Base-by-base conservation (phyloP, 1,140 invertebrate genomes). In the Sitobion miscanthi region DNA sequence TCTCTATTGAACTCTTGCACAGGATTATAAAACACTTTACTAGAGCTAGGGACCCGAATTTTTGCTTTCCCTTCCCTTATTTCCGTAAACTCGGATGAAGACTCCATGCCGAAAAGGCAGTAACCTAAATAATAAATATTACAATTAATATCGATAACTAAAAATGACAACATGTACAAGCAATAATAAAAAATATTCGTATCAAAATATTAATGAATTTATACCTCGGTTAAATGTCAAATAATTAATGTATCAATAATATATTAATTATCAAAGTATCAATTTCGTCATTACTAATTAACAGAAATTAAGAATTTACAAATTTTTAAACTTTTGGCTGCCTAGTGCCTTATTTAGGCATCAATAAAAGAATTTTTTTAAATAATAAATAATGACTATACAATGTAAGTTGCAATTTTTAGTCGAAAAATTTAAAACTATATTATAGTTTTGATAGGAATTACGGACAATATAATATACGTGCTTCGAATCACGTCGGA, bases 1-100 rank as follows among this genome's bases (percentile, higher is more conserved):
- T 99, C 99, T 94, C 99, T 96, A 95, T 99, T 99, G 94, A 99
- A 99, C 95, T 99, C 98, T 95, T 99, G 99, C 35, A 99, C 99
- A 6, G 98, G 98, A 96, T 99, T 99, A 95, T 99, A 99, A 95
- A 99, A 99, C 0, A 99, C 98, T 95, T 97, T 96, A 87, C 97
- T 96, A 21, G 94, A 93, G 35, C 95, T 95, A 21, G 96, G 96
- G 30, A 97, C 95, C 25, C 96, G 94, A 94, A 98, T 97, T 94
- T 96, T 96, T 5, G 98, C 98, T 94, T 96, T 95, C 0, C 98
- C 98, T 96, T 99, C 98, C 93, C n/a, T 47, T 93, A 93, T 93
- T 85, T 86, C 82, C 3, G 49, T 93, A 54, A 86, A 93, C 0
- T 93, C 38, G 1, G 77, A 52, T 25, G 90, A 35, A 91, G 30